Base-by-base conservation (phyloP, 2,888 invertebrate species). In the Cantharis rufa region DNA sequence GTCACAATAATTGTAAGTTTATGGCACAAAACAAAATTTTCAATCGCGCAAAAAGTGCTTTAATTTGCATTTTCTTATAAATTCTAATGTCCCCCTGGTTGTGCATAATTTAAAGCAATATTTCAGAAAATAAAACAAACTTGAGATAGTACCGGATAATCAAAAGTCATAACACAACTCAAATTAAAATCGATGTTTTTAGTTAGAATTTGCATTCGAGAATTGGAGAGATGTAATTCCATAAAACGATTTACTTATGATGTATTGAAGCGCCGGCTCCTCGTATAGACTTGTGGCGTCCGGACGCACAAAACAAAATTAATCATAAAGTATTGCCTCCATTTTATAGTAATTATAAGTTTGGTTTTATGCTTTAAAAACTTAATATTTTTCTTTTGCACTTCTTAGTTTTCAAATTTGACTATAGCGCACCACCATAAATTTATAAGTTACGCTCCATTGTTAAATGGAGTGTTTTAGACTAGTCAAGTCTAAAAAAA, bases 191-290 rank as follows among this genome's bases (percentile, higher is more conserved):
- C 80, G 81, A 82, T 80, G 83, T 84, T 84, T 84, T 84, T 82
- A 77, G 82, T 81, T 83, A 79, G 81, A 81, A 82, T 84, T 83
- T 83, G 82, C 83, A 83, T 82, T 81, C 81, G 80, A 76, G 80
- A 80, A 82, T 81, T 81, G 81, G 81, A 78, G 78, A 80, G 78
- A 80, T 80, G 80, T 82, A 81, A 81, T 79, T 82, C 84, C 81
- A 82, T 84, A 84, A 84, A 84, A 83, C 83, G 84, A 84, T 84
- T 84, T 82, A 82, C 81, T 84, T 81, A 81, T 84, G 84, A 84
- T 84, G 81, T 83, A 84, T 84, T 82, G 82, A 83, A 82, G 82
- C 84, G 82, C 75, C 80, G 84, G 83, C 82, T 82, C 82, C 82
- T 81, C 78, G 76, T 73, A 77, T 77, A 80, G 78, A 81, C 80